These are phyloP conservation scores for Megaceryle maxima DNA, from an alignment of 2,113 vertebrate genomes.

Conservation along the genomic window DNA sequence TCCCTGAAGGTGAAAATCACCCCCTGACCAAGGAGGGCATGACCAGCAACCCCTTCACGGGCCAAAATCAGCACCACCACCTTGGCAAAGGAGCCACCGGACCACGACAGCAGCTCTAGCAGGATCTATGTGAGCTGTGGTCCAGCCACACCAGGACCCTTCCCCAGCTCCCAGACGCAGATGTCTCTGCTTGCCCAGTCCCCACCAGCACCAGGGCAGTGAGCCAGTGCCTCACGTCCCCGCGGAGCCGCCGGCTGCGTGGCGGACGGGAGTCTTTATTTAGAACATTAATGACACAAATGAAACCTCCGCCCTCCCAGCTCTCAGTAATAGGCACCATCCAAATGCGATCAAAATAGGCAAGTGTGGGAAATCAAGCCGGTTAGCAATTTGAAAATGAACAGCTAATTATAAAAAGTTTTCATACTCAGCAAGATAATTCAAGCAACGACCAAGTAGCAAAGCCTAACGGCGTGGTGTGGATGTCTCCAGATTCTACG, in stretches of 20 bases:
- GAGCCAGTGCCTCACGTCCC: fast-evolving
- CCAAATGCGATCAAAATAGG: conserved; percentile 12
- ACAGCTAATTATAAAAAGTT: neutral
- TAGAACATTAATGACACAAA: conserved; percentile 35
- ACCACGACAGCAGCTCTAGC: neutral
- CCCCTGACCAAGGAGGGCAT: fast-evolving
- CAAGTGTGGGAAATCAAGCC: conserved; percentile 2
- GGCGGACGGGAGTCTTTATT: fast-evolving
- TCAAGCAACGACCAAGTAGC: neutral
- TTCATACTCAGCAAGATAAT: neutral
- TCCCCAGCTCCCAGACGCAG: fast-evolving
- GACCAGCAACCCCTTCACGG: fast-evolving
- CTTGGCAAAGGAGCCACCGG: neutral
- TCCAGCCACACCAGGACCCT: fast-evolving
- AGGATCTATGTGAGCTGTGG: fast-evolving
- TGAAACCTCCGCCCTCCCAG: neutral
- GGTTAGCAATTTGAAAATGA: neutral
- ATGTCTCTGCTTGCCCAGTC: neutral
- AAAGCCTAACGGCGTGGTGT: neutral
- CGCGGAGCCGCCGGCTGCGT: fast-evolving
- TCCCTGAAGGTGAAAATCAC: neutral
- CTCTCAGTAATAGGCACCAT: neutral
- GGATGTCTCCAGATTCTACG: neutral
- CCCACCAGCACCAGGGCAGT: fast-evolving
- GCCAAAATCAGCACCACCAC: fast-evolving